Conservation (phyloP, 2,113 vertebrate species). For the Murina feae region DNA sequence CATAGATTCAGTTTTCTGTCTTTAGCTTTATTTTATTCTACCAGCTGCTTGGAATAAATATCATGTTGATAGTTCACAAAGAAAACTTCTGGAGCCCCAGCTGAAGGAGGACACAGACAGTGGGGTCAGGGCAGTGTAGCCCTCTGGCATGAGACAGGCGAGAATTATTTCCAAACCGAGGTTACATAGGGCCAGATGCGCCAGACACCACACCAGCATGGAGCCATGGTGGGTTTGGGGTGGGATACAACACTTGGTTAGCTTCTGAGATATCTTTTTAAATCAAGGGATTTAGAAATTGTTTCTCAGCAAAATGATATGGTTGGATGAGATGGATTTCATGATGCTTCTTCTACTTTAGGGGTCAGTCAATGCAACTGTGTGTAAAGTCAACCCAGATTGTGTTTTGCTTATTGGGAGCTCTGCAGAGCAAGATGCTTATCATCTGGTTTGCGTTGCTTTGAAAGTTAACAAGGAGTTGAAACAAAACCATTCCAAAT, state of each 20-base stretch:
- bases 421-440: neutral
- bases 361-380: neutral
- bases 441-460: neutral
- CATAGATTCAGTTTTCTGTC: neutral
- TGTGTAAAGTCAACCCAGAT: neutral
- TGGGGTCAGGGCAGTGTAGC: neutral
- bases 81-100: neutral
- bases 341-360: neutral
- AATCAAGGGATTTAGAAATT: neutral
- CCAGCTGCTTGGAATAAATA: neutral
- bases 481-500: neutral
- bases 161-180: neutral
- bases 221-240: neutral
- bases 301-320: neutral
- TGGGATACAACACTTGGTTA: too few species aligned
- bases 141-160: neutral
- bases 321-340: neutral
- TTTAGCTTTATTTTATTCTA: neutral
- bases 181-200: accelerated
- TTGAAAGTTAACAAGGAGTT: neutral
- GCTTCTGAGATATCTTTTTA: neutral
- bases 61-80: neutral
- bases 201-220: too few species aligned
- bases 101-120: too few species aligned
- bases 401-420: neutral